phyloP scores from a whole-genome alignment of 2,113 vertebrate genomes.

The Crotalus helleri region DNA sequence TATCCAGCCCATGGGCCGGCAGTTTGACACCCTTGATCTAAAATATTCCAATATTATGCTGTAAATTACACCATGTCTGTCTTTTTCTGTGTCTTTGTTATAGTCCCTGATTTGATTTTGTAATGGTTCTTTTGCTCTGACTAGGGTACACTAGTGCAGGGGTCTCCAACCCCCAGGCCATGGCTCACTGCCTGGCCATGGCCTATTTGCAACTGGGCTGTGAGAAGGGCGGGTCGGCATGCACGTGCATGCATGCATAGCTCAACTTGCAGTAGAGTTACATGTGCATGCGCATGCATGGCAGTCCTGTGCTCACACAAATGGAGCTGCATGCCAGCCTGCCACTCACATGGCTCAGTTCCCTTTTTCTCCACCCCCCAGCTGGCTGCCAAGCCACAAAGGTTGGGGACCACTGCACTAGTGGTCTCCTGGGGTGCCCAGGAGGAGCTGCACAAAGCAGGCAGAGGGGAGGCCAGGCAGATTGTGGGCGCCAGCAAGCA shows the following conservation, averaged over 20 bases:
- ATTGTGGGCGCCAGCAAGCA: too few species aligned
- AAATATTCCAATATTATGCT: background rate
- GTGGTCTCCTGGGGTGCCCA: too few species aligned
- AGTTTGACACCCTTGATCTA: background rate
- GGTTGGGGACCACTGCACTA: too few species aligned
- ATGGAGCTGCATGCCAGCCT: background rate
- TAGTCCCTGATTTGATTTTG: background rate
- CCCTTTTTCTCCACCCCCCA: background rate
- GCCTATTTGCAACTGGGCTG: background rate
- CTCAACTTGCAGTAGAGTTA: too few species aligned
- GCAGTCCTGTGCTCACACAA: background rate
- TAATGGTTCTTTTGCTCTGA: background rate
- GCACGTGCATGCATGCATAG: background rate
- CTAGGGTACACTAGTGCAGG: background rate
- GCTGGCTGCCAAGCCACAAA: too few species aligned
- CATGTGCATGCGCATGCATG: accelerated
- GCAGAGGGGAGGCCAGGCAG: too few species aligned
- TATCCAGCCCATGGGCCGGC: too few species aligned
- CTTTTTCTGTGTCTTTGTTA: background rate
- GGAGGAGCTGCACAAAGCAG: too few species aligned
- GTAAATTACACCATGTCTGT: background rate
- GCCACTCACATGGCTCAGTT: too few species aligned
- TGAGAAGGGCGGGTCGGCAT: background rate
- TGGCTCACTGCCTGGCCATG: too few species aligned
- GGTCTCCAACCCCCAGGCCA: too few species aligned